A percentile compares a stretch with the other conserved stretches of the same genome.
phyloP scores from a whole-genome alignment of 1,140 invertebrate genomes.

The Tetramorium simillimum region DNA sequence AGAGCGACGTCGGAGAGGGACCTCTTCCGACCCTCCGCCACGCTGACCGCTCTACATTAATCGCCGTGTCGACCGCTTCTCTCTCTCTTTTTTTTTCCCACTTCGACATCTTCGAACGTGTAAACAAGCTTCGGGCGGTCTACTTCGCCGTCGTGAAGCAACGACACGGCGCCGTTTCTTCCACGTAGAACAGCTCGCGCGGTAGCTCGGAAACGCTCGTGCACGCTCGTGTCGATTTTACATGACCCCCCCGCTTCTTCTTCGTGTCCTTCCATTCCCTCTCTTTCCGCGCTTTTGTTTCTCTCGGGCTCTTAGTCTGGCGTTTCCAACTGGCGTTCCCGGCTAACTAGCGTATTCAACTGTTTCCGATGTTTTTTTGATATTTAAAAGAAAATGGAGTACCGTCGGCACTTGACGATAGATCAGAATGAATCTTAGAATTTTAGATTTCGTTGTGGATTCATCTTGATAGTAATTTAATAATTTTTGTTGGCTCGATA shows the following conservation, averaged over 20 bases:
- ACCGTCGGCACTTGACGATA: neutral
- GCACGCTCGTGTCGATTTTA: constrained; percentile 71
- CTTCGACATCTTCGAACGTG: neutral
- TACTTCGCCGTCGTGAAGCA: constrained; percentile 65
- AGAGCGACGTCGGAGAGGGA: neutral
- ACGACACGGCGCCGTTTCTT: constrained; percentile 66
- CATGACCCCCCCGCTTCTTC: constrained; percentile 41
- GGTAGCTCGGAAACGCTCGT: constrained; percentile 75
- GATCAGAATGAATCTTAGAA: neutral
- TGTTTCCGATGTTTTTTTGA: neutral
- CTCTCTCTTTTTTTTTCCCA: neutral
- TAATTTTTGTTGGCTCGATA: neutral
- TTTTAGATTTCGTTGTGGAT: neutral
- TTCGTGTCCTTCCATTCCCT: constrained; percentile 23
- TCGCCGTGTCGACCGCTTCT: neutral
- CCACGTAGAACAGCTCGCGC: constrained; percentile 52
- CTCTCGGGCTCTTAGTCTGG: constrained; percentile 46
- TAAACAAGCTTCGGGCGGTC: neutral
- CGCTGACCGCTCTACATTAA: neutral
- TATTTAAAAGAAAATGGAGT: neutral
- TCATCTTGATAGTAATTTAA: neutral
- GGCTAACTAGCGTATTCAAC: neutral
- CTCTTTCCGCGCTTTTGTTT: constrained; percentile 37
- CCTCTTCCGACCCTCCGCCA: neutral
- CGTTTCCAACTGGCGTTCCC: constrained; percentile 34